Evolutionary conservation across 2,113 vertebrate genomes (phyloP).

Genomic region (Pogonocichla stellata): DNA sequence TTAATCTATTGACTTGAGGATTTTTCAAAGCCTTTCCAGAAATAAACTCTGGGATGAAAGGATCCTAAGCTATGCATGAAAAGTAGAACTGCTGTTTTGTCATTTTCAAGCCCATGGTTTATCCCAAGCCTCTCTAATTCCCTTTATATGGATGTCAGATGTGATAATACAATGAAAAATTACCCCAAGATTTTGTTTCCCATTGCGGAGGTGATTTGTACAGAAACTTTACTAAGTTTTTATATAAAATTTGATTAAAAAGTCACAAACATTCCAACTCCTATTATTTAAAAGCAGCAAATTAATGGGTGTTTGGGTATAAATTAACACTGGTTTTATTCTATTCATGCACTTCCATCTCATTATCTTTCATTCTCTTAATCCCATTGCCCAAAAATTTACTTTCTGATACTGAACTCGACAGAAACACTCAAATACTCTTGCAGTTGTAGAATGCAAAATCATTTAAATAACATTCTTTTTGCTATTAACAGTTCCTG

Average conservation of each 20-base stretch:
- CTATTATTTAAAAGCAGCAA: background rate
- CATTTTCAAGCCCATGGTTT: background rate
- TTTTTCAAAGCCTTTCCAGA: slow-evolving; percentile 35
- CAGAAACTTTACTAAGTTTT: background rate
- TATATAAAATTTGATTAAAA: background rate
- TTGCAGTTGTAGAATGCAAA: background rate
- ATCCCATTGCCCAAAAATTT: background rate
- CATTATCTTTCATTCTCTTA: background rate
- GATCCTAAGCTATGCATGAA: background rate
- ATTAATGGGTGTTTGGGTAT: background rate
- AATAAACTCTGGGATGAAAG: background rate
- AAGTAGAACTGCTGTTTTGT: background rate
- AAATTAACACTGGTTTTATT: background rate
- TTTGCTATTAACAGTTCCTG: background rate
- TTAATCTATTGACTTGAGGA: slow-evolving; percentile 25
- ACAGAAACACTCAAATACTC: background rate
- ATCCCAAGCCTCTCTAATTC: background rate
- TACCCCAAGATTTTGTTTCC: background rate
- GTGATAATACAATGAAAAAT: background rate
- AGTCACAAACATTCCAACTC: background rate
- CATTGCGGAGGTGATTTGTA: background rate
- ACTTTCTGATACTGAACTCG: background rate
- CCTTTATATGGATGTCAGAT: background rate
- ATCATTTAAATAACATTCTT: background rate
- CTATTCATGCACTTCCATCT: background rate